Base-by-base conservation (phyloP, 2,888 invertebrate genomes). In the Altica lythri region DNA sequence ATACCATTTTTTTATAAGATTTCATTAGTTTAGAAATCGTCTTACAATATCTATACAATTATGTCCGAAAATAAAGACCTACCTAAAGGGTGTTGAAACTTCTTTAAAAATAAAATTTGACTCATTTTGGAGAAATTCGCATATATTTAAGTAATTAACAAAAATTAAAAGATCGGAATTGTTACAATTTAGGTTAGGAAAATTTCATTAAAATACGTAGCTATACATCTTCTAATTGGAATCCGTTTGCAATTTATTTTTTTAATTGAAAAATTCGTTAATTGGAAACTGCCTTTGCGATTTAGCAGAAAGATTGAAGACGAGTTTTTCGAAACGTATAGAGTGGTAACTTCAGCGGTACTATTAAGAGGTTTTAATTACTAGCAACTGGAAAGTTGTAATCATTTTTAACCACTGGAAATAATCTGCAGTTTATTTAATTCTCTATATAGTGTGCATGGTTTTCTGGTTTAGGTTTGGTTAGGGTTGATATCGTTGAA, bases 211-310 rank as follows among this genome's bases (percentile, higher is more conserved):
- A 37, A 25, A 47, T 37, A 47, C 37, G 25, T 47, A n/a, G n/a
- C n/a, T n/a, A 47, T 16, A 30, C 35, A 25, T 25, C 37, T 16
- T 47, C 40, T 37, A 47, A 47, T 47, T 37, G 37, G 18, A 37
- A 47, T 37, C 47, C 10, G 35, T 14, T 17, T 12, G 38, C 38
- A 38, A 48, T 48, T 47, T 47, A 37, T 40, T 47, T 37, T 43
- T 47, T 37, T 47, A 37, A 47, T 47, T 47, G 47, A 47, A 47
- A 45, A 47, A 47, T 37, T 47, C 38, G 8, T 37, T 48, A 18
- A 47, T 47, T 47, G 40, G 22, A 22, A 22, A 40, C 22, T 13
- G 40, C 22, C 13, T 12, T 12, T 22, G 14, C 10, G 38, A 22
- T n/a, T 9, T 10, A 29, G 38, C 4, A 14, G 38, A 14, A n/a